phyloP scores from a whole-genome alignment of 2,797 vertebrate genomes.

The Danio aesculapii region DNA sequence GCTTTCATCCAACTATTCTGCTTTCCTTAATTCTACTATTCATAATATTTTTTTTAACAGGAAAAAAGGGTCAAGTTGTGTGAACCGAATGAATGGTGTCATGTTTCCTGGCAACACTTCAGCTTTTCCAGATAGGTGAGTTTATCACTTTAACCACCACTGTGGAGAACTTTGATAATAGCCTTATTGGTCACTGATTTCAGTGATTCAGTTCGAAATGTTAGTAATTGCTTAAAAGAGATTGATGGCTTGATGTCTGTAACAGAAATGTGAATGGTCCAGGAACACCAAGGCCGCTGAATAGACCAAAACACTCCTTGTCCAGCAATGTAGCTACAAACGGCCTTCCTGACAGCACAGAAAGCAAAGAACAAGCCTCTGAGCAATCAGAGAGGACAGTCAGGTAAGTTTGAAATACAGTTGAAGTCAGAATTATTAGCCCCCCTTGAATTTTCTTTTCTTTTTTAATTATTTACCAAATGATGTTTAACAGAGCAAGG shows the following conservation, averaged over 20 bases:
- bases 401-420: slow-evolving; percentile 51
- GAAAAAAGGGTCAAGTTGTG: slow-evolving; percentile 90
- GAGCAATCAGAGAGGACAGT: slow-evolving; percentile 71
- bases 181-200: background rate
- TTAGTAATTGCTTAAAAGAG: background rate
- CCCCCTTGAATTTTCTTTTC: no score
- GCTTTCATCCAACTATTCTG: background rate
- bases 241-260: background rate
- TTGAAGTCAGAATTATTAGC: no score
- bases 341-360: slow-evolving; percentile 86
- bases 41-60: slow-evolving; percentile 72
- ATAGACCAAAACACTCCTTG: slow-evolving; percentile 83
- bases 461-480: no score
- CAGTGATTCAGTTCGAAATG: background rate
- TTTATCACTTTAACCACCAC: background rate
- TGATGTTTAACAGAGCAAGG: no score
- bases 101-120: slow-evolving; percentile 94
- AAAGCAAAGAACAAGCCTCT: slow-evolving; percentile 78
- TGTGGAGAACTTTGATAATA: background rate
- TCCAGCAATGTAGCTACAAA: slow-evolving; percentile 84
- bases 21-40: slow-evolving; percentile 26
- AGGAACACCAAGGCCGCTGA: slow-evolving; percentile 84
- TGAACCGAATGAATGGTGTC: slow-evolving; percentile 96
- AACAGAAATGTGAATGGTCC: slow-evolving; percentile 87
- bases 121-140: slow-evolving; percentile 88